Evolutionary conservation across 2,113 vertebrate species (phyloP), one percentile per base, ranked within the genome.

Genomic region (Larimichthys polyactis): DNA sequence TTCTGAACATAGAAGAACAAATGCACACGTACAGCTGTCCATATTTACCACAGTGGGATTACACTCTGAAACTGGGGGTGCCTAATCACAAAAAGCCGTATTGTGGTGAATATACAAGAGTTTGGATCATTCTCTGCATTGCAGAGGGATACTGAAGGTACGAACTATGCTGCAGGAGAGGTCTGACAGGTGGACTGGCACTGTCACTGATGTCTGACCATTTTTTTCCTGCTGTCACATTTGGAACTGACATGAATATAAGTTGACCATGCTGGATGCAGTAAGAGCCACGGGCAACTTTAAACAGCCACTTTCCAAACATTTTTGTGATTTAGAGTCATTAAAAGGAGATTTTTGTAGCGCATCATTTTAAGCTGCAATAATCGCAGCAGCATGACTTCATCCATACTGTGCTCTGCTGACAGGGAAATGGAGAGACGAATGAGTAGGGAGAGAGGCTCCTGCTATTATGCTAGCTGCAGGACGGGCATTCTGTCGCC

Each of bases 401-500:
- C 9, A n/a, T 78, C 65, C 84, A 66, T 67, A 76, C 57, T 79
- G 84, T 24, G 66, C 60, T 57, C 22, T 1, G 49, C 65, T 54
- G 36, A 80, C 58, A 71, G 52, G 69, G 7, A 55, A 32, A 48
- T 22, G 57, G 29, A 36, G 62, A 64, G 11, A 58, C 1, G 29
- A 43, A 24, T 63, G 68, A 1, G 65, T 3, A 11, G 0, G 44
- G 63, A 74, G 68, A 24, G 58, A 40, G 58, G 52, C 19, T 78
- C 17, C 55, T 49, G 82, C 75, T 79, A 68, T 79, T 85, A 81
- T 75, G 77, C 52, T 74, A 54, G 82, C 88, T 88, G 84, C 62
- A 17, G 81, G 87, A 82, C 49, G 70, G 80, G 73, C 78, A 44
- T 78, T 78, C 75, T 48, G 87, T 85, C 72, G 69, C 82, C 58